Evolutionary conservation across 2,113 vertebrate genomes (phyloP).

Genomic region (Grallaria varia): DNA sequence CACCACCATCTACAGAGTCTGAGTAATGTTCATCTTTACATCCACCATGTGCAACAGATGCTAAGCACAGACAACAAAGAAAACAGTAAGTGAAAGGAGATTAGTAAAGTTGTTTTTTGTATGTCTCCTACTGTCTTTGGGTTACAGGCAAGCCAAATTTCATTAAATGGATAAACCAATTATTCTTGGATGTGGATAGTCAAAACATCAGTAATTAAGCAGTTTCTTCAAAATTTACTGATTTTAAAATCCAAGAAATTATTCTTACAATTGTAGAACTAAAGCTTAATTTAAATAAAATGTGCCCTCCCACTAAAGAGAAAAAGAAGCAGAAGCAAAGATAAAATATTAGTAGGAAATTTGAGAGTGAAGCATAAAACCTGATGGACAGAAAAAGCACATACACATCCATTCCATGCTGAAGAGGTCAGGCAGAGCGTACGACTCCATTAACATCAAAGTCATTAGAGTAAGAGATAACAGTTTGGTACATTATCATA

Average conservation of each 20-base stretch:
- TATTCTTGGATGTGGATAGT: not conserved
- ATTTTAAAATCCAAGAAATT: not conserved
- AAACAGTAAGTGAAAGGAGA: not conserved
- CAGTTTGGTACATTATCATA: constrained; percentile 40
- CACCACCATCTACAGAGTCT: not conserved
- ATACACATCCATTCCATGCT: not conserved
- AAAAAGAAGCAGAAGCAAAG: constrained; percentile 18
- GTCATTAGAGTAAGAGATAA: constrained; percentile 59
- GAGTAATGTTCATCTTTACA: not conserved
- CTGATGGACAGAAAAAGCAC: not conserved
- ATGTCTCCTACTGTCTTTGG: not conserved
- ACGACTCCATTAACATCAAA: constrained; percentile 55
- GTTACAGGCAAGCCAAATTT: not conserved
- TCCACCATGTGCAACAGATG: not conserved
- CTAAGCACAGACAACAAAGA: not conserved
- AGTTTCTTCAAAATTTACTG: not conserved
- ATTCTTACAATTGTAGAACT: not conserved
- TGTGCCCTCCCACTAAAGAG: not conserved
- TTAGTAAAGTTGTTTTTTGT: not conserved
- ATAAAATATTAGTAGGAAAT: not conserved
- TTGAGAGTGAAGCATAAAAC: constrained; percentile 4
- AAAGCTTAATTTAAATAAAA: constrained; percentile 21
- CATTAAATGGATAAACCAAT: not conserved
- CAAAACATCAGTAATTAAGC: not conserved
- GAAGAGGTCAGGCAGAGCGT: constrained; percentile 47